These are phyloP conservation scores for Mesodorylaimus sp. DNA, from an alignment of 2,888 invertebrate genomes.

Conservation along the genomic window DNA sequence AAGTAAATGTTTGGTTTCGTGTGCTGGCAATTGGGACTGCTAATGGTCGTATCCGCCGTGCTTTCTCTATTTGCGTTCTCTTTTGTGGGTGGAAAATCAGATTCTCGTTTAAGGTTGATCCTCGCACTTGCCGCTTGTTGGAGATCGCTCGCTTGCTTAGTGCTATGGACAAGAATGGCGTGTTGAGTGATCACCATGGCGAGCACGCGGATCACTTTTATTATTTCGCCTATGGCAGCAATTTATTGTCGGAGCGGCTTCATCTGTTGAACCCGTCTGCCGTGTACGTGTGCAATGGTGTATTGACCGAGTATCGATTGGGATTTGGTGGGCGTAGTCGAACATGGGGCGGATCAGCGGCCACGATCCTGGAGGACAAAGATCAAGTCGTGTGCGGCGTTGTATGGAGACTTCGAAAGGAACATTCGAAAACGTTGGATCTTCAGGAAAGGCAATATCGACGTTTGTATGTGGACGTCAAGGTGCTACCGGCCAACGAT, in stretches of 20 bases:
- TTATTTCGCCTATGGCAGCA: conserved; percentile 11
- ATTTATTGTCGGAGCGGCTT: conserved; percentile 5
- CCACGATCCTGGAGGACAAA: conserved; percentile 15
- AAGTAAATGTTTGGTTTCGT: too few relatives aligned
- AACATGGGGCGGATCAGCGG: conserved; percentile 24
- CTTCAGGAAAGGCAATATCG: background rate
- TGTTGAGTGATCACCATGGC: too few relatives aligned
- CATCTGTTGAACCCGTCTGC: conserved; percentile 8
- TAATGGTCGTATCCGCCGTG: too few relatives aligned
- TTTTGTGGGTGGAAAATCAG: too few relatives aligned
- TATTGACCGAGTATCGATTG: conserved; percentile 16
- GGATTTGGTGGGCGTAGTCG: conserved; percentile 17
- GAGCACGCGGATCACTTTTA: conserved; percentile 2
- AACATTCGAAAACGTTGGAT: conserved; percentile 1
- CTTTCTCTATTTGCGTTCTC: too few relatives aligned
- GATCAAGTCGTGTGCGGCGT: background rate
- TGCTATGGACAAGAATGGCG: too few relatives aligned
- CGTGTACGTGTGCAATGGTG: conserved; percentile 14
- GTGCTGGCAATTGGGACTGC: too few relatives aligned
- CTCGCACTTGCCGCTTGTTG: too few relatives aligned
- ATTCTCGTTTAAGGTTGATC: too few relatives aligned
- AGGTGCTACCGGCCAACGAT: background rate
- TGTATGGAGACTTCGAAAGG: background rate
- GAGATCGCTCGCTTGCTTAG: too few relatives aligned
- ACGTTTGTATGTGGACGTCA: background rate